These are phyloP conservation scores for Scomber colias DNA, from an alignment of 2,113 vertebrate genomes.

Conservation along the genomic window DNA sequence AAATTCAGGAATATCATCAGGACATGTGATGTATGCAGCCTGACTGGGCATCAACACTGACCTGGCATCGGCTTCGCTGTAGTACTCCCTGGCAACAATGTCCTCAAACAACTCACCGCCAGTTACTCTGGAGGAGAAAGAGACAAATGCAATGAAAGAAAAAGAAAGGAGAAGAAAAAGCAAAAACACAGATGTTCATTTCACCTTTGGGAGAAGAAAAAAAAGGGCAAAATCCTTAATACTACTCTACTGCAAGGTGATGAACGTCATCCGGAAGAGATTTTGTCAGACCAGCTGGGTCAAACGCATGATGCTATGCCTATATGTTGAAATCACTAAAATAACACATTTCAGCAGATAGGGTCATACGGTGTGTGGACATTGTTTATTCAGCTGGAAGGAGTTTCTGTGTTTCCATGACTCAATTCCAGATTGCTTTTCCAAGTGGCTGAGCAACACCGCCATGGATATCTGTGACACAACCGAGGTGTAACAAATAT, in stretches of 20 bases:
- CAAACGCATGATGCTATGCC: background rate
- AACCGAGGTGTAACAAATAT: background rate
- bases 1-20: background rate
- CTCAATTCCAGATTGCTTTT: background rate
- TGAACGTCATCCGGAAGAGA: background rate
- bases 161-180: background rate
- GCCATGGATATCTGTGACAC: background rate
- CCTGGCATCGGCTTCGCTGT: slow-evolving; percentile 87
- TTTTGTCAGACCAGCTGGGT: background rate
- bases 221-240: background rate
- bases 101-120: slow-evolving; percentile 87
- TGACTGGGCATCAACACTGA: slow-evolving; percentile 36
- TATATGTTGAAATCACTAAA: slow-evolving; percentile 4
- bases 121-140: slow-evolving; percentile 76
- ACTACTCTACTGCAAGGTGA: background rate
- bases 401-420: slow-evolving; percentile 17
- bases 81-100: slow-evolving; percentile 86
- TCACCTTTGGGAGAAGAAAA: background rate
- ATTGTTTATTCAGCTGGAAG: slow-evolving; percentile 42
- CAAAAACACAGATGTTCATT: slow-evolving; percentile 4
- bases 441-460: background rate
- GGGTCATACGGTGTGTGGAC: accelerated
- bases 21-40: background rate
- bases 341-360: slow-evolving; percentile 7
- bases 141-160: background rate